phyloP scores from a whole-genome alignment of 2,113 vertebrate species.

The Acrocephalus kingi region DNA sequence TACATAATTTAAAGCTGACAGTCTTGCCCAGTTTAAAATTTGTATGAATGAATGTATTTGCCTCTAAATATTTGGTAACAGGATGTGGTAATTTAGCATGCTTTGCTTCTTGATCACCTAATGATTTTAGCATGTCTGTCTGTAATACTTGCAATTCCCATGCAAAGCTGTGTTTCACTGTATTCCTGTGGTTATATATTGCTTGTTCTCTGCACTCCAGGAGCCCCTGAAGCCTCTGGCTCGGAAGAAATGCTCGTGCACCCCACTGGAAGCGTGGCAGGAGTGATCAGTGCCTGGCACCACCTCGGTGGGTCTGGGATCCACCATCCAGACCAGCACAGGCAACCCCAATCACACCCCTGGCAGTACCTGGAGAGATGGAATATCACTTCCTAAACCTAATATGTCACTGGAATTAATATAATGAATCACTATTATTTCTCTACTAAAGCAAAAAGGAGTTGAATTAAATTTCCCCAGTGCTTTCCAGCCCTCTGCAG shows the following conservation, averaged over 20 bases:
- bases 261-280: not conserved
- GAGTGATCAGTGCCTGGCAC: not conserved
- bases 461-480: constrained; percentile 21
- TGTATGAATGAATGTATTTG: not conserved
- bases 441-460: not conserved
- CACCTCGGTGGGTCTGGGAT: not conserved
- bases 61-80: not conserved
- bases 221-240: not conserved
- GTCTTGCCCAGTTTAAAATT: not conserved
- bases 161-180: not conserved
- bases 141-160: not conserved
- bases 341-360: not conserved
- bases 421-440: not conserved
- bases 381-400: not conserved
- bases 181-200: not conserved
- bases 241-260: not conserved
- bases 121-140: not conserved
- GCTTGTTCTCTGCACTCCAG: not conserved
- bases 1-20: not conserved
- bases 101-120: not conserved
- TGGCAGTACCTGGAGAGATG: not conserved
- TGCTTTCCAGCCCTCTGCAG: not conserved
- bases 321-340: not conserved
- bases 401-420: not conserved
- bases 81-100: not conserved